Evolutionary conservation across 2,113 vertebrate species (phyloP).

Genomic region (Misgurnus anguillicaudatus): DNA sequence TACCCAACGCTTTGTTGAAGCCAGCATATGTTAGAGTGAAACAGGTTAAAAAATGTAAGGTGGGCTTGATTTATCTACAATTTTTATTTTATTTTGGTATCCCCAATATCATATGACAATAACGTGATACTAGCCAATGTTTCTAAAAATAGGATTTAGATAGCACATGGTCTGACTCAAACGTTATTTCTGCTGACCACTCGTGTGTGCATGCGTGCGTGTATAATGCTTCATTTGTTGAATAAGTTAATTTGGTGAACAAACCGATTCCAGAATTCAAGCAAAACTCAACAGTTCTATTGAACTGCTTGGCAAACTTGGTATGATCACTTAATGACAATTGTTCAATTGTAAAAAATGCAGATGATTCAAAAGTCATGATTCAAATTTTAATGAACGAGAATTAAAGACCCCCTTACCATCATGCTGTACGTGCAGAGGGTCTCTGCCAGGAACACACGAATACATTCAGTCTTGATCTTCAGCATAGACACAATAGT

Average conservation of each 20-base stretch:
- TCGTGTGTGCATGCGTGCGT: neutral
- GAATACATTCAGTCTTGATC: conserved; percentile 67
- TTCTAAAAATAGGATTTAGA: conserved; percentile 36
- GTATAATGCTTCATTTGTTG: neutral
- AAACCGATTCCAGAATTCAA: neutral
- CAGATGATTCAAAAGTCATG: neutral
- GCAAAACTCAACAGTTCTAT: neutral
- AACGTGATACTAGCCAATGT: neutral
- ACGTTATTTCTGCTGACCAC: neutral
- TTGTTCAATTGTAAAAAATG: neutral
- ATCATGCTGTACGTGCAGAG: conserved; percentile 83
- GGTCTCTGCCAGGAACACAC: conserved; percentile 78
- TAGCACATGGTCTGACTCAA: neutral
- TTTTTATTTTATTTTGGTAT: too few relatives aligned
- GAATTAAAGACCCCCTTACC: conserved; percentile 67
- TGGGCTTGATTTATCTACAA: too few relatives aligned
- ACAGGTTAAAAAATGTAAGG: too few relatives aligned
- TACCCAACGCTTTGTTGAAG: too few relatives aligned
- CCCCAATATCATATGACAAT: neutral
- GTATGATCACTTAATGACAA: neutral
- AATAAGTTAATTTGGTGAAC: too few relatives aligned
- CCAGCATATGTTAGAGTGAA: too few relatives aligned
- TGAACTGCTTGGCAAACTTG: neutral
- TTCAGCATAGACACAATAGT: conserved; percentile 50
- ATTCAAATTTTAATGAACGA: conserved; percentile 31